phyloP scores from a whole-genome alignment of 1,140 invertebrate species.

The Neodiprion fabricii region DNA sequence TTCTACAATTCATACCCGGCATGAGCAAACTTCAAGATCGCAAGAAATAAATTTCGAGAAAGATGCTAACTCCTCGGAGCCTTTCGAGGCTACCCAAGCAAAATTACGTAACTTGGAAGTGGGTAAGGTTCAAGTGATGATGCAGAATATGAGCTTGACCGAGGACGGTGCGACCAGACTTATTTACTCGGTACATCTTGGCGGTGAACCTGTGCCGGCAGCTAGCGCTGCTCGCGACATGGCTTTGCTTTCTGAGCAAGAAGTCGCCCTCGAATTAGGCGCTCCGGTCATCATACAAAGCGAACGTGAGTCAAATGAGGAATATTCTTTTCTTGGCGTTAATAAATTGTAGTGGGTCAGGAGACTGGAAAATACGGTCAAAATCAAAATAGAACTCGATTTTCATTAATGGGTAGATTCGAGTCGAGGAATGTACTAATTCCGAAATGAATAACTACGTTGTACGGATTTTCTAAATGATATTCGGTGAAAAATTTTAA shows the following conservation, averaged over 20 bases:
- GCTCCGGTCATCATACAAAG: slow-evolving; percentile 81
- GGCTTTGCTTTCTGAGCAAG: slow-evolving; percentile 74
- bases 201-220: slow-evolving; percentile 77
- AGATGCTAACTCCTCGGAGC: background rate
- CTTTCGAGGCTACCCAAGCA: background rate
- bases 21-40: background rate
- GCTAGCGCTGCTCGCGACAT: slow-evolving; percentile 80
- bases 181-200: slow-evolving; percentile 80
- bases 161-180: slow-evolving; percentile 54
- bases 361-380: too few species aligned
- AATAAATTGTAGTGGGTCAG: too few species aligned
- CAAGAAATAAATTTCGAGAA: background rate
- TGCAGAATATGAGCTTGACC: slow-evolving; percentile 52
- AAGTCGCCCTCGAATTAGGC: slow-evolving; percentile 76
- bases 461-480: too few species aligned
- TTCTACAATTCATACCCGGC: too few species aligned
- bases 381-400: too few species aligned
- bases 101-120: slow-evolving; percentile 25
- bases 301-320: slow-evolving; percentile 70
- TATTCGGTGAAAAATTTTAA: too few species aligned
- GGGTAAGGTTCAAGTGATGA: slow-evolving; percentile 54
- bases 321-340: slow-evolving; percentile 7
- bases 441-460: too few species aligned
- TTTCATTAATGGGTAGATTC: too few species aligned
- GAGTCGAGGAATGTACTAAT: too few species aligned